These are phyloP conservation scores for Chelidonichthys spinosus DNA, from an alignment of 2,797 vertebrate species.

Conservation along the genomic window DNA sequence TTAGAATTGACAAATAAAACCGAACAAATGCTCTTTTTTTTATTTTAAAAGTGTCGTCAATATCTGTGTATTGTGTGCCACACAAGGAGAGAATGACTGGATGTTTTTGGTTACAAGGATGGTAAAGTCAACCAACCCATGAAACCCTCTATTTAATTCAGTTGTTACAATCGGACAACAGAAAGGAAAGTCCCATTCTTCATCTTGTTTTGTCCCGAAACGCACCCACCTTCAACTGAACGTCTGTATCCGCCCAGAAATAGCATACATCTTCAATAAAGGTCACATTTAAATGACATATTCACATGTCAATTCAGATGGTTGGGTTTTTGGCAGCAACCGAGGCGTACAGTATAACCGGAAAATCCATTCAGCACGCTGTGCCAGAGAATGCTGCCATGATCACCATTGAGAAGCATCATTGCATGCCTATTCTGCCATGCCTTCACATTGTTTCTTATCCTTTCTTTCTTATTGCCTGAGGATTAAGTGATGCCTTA, in stretches of 20 bases:
- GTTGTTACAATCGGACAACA: slow-evolving; percentile 1
- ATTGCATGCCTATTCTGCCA: slow-evolving; percentile 75
- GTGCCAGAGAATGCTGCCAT: slow-evolving; percentile 70
- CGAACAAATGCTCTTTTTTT: too few relatives aligned
- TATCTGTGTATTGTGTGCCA: too few relatives aligned
- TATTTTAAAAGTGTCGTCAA: too few relatives aligned
- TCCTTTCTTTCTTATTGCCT: slow-evolving; percentile 69
- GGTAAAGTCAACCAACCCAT: slow-evolving; percentile 17
- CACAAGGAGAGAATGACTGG: neutral
- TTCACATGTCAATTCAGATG: slow-evolving; percentile 52
- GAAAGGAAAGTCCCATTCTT: neutral
- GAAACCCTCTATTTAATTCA: neutral
- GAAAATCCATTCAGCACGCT: slow-evolving; percentile 73
- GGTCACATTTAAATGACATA: slow-evolving; percentile 55
- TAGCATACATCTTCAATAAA: slow-evolving; percentile 48
- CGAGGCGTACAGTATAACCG: slow-evolving; percentile 59
- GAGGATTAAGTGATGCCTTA: slow-evolving; percentile 80
- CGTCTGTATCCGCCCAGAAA: slow-evolving; percentile 16
- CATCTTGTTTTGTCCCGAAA: slow-evolving; percentile 15
- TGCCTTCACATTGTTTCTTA: slow-evolving; percentile 78
- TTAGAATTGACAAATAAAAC: too few relatives aligned
- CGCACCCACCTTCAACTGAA: slow-evolving; percentile 17
- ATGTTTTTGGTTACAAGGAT: slow-evolving; percentile 9
- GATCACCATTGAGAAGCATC: slow-evolving; percentile 72
- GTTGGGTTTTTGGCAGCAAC: slow-evolving; percentile 59